Conservation (phyloP, 2,888 invertebrate species). For the Thecocarcelia acutangulata region DNA sequence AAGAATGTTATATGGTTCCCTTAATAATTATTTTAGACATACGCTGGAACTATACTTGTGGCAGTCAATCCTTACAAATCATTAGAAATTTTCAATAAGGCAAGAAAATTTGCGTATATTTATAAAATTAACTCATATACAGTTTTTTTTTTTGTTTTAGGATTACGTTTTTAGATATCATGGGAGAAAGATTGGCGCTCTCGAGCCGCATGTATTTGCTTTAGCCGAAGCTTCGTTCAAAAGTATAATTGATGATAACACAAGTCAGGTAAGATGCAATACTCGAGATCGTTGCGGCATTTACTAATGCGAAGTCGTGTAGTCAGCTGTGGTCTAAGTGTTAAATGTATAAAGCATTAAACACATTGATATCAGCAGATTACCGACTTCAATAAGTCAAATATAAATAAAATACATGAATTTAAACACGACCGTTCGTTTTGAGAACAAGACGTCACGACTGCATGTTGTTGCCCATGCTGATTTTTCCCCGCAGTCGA, state of each 20-base stretch:
- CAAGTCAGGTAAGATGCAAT: conserved; percentile 77
- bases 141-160: conserved; percentile 82
- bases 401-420: too few relatives aligned
- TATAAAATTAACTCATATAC: conserved; percentile 73
- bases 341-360: too few relatives aligned
- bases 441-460: too few relatives aligned
- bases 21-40: conserved; percentile 85
- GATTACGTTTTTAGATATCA: conserved; percentile 91
- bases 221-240: conserved; percentile 93
- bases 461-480: too few relatives aligned
- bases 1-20: conserved; percentile 49
- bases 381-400: too few relatives aligned
- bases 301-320: too few relatives aligned
- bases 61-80: conserved; percentile 97
- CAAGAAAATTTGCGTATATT: conserved; percentile 82
- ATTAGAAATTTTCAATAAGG: conserved; percentile 92
- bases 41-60: conserved; percentile 94
- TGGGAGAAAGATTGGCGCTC: conserved; percentile 89
- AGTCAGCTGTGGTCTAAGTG: too few relatives aligned
- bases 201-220: conserved; percentile 95
- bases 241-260: conserved; percentile 79
- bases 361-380: too few relatives aligned
- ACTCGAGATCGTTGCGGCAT: too few relatives aligned
- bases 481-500: too few relatives aligned
- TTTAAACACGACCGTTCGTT: too few relatives aligned